phyloP scores from a whole-genome alignment of 1,140 invertebrate genomes.

The Pseudachorutes palmiensis region DNA sequence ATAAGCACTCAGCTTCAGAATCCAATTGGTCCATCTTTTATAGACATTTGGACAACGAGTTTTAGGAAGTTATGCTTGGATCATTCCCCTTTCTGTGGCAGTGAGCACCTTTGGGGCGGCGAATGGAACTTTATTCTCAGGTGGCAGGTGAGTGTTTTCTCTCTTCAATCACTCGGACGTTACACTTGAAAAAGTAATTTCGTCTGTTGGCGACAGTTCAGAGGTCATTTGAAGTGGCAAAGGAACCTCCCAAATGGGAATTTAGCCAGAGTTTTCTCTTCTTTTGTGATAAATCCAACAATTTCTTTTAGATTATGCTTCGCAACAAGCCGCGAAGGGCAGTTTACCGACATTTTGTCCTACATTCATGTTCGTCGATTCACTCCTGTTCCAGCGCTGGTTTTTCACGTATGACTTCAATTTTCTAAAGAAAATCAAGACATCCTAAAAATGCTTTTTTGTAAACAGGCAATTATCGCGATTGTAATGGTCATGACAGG shows the following conservation, averaged over 20 bases:
- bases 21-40: too few species aligned
- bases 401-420: slow-evolving; percentile 77
- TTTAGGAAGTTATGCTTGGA: slow-evolving; percentile 52
- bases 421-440: neutral
- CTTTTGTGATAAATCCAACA: neutral
- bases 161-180: too few species aligned
- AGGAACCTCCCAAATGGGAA: too few species aligned
- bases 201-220: neutral
- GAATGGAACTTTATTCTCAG: slow-evolving; percentile 89
- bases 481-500: slow-evolving; percentile 41
- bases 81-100: slow-evolving; percentile 89
- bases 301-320: slow-evolving; percentile 66
- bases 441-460: neutral
- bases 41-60: slow-evolving; percentile 16
- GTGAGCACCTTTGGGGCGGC: slow-evolving; percentile 95
- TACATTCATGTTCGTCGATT: slow-evolving; percentile 84
- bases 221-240: neutral
- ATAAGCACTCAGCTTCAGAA: too few species aligned
- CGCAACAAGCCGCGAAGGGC: slow-evolving; percentile 87
- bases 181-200: slow-evolving; percentile 9
- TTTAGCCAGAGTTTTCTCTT: too few species aligned
- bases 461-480: neutral
- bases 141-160: slow-evolving; percentile 64
- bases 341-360: slow-evolving; percentile 82
- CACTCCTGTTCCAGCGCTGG: slow-evolving; percentile 90